Evolutionary conservation across 2,888 invertebrate species (phyloP).

Genomic region (Opisthograptis luteolata): DNA sequence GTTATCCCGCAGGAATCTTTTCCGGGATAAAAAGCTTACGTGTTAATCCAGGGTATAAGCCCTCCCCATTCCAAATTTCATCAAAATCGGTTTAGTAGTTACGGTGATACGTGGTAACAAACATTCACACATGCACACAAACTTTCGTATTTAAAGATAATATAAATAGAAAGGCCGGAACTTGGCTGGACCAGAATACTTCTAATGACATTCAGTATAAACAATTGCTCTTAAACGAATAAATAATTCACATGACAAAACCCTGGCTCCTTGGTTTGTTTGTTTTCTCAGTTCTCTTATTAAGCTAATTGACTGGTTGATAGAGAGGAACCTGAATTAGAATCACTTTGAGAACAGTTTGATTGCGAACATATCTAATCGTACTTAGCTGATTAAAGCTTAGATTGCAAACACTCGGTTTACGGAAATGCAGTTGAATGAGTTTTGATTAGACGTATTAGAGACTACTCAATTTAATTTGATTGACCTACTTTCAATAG

Average conservation of each 20-base stretch:
- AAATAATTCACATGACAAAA: constrained; percentile 20
- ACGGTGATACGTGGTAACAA: no score
- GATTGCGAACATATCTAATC: constrained; percentile 10
- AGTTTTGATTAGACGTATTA: not conserved
- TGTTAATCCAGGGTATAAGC: no score
- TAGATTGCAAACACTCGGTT: constrained; percentile 9
- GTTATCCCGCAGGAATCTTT: no score
- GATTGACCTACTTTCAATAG: not conserved
- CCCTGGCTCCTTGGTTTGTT: constrained; percentile 10
- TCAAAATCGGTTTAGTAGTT: no score
- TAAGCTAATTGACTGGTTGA: constrained; percentile 30
- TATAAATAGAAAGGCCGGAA: no score
- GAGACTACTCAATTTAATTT: not conserved
- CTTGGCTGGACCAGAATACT: no score
- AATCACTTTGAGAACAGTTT: constrained; percentile 20
- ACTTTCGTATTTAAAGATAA: no score
- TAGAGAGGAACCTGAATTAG: constrained; percentile 22
- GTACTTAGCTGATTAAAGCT: constrained; percentile 22
- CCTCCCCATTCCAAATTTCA: no score
- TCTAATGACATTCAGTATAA: not conserved
- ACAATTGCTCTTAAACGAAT: not conserved
- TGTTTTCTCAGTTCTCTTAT: constrained; percentile 22
- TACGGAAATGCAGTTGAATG: constrained; percentile 5
- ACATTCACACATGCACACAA: no score
- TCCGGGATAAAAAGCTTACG: no score